Base-by-base conservation (phyloP, 2,113 vertebrate species). In the Zosterops pallidus region DNA sequence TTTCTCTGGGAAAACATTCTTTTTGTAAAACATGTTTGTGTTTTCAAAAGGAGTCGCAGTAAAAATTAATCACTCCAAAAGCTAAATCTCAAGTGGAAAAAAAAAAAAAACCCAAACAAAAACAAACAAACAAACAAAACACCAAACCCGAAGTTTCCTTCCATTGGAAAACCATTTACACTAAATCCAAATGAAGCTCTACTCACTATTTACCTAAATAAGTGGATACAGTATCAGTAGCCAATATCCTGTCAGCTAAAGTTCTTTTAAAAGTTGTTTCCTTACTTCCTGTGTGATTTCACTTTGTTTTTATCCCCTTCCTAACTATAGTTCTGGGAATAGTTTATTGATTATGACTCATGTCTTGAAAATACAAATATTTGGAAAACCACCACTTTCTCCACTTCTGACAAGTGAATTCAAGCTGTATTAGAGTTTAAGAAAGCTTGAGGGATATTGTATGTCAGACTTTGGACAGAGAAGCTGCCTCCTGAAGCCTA, bases 301-400 rank as follows among this genome's bases (percentile, higher is more conserved):
- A 69, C 21, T n/a, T 90, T 89, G 93, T 2, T 92, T 90, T 93
- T 78, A 76, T 60, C 93, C 76, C 25, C 13, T 91, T 79, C 53
- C 60, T 92, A 89, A 94, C 68, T 81, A 29, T 52, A 82, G 47
- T 88, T 92, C n/a, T 89, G 90, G 95, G 85, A 95, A 71, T 95
- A 68, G 47, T 84, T 92, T 92, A 93, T 93, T 93, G 90, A 93
- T 93, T 64, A 53, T 94, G 92, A 94, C 64, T 95, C 92, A 93
- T 57, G 68, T 68, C 39, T 85, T 81, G 49, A 95, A 93, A 90
- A 67, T 53, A 90, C 88, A 77, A 28, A 67, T 44, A 81, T 90
- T 93, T 94, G 83, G 76, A 92, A 90, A 93, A 31, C 22, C 25
- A 83, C 68, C 20, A 59, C 53, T 87, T 91, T 83, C 59, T 85